Conservation (phyloP, 2,888 invertebrate species). For the Dione juno region DNA sequence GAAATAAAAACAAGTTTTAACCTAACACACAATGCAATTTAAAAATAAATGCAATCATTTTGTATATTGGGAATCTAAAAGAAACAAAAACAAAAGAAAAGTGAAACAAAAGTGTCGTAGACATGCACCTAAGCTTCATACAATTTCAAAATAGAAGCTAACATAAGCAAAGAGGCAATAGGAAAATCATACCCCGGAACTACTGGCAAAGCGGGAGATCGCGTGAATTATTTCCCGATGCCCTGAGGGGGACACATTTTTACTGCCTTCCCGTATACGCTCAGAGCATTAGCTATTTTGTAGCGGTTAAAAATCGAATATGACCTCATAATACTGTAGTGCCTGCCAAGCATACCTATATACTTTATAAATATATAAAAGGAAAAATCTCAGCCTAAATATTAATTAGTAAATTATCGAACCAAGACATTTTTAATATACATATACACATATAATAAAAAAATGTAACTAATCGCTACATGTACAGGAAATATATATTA, state of each 20-base stretch:
- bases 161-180: conserved; percentile 26
- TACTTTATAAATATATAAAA: neutral
- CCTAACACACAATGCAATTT: neutral
- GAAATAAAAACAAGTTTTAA: neutral
- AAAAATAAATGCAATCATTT: neutral
- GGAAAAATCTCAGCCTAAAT: too few species aligned
- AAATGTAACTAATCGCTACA: too few species aligned
- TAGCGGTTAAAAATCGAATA: conserved; percentile 29
- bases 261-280: conserved; percentile 38
- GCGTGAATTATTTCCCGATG: conserved; percentile 35
- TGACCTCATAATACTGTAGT: conserved; percentile 8
- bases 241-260: conserved; percentile 38
- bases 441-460: too few species aligned
- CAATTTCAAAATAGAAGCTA: conserved; percentile 21
- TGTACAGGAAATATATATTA: too few species aligned
- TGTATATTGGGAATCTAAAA: neutral
- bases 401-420: too few species aligned
- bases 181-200: conserved; percentile 40
- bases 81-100: conserved; percentile 2
- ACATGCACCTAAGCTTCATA: conserved; percentile 23
- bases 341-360: neutral
- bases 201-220: conserved; percentile 36
- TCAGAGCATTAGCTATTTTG: conserved; percentile 39
- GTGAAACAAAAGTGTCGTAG: neutral
- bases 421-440: too few species aligned